Percentiles rank a stretch among this genome's conserved stretches.
Conservation (phyloP, 2,797 vertebrate genomes). For the Momotus momota region DNA sequence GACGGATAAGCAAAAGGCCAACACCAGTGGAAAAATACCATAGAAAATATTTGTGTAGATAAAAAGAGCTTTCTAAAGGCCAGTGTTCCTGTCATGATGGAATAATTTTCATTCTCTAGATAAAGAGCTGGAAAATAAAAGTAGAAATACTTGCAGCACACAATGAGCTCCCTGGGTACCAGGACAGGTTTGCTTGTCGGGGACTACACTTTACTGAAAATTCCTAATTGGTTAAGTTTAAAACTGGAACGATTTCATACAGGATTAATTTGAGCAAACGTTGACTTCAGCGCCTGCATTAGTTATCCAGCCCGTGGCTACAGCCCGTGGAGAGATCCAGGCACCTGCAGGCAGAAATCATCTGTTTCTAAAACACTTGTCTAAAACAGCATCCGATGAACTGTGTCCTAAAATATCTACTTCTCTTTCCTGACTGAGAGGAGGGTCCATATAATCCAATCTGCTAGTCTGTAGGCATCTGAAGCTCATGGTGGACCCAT, state of each 20-base stretch:
- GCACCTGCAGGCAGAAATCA: not conserved
- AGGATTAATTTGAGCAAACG: not conserved
- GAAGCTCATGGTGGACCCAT: not conserved
- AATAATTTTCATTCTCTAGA: slow-evolving; percentile 36
- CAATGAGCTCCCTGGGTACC: not conserved
- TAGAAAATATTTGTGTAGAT: slow-evolving; percentile 46
- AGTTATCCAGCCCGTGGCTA: not conserved
- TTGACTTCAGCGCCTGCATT: not conserved
- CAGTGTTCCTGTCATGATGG: slow-evolving; percentile 7
- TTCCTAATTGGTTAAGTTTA: not conserved
- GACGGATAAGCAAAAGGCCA: slow-evolving; percentile 50
- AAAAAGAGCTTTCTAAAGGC: slow-evolving; percentile 52
- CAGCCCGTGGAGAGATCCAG: not conserved
- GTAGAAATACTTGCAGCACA: not conserved
- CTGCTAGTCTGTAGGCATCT: not conserved
- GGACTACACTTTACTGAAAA: not conserved
- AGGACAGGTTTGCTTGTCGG: not conserved
- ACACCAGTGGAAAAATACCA: slow-evolving; percentile 9
- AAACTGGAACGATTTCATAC: not conserved
- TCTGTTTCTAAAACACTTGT: not conserved
- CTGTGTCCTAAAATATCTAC: not conserved
- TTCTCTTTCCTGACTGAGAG: not conserved
- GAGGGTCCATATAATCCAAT: not conserved
- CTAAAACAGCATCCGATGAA: not conserved
- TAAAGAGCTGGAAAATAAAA: slow-evolving; percentile 41